These are phyloP conservation scores for Chironomus tepperi DNA, from an alignment of 1,140 invertebrate genomes.

Conservation along the genomic window DNA sequence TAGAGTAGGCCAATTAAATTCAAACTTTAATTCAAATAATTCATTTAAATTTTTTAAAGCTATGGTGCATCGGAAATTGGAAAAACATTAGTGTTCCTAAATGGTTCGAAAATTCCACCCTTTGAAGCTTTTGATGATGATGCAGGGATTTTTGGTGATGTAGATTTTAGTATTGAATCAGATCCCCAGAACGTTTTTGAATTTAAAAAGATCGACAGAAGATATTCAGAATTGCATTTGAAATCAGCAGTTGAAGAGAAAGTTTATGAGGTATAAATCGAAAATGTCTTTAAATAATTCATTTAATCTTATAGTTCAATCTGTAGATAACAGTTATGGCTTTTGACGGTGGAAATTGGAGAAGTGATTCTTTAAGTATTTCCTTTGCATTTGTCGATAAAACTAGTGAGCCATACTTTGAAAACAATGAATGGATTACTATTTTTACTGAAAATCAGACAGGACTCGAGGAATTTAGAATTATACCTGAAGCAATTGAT, in stretches of 20 bases:
- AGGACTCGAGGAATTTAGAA: constrained; percentile 34
- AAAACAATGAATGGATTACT: constrained; percentile 27
- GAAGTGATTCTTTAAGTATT: constrained; percentile 4
- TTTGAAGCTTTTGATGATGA: constrained; percentile 28
- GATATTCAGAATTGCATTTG: constrained; percentile 25
- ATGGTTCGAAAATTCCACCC: constrained; percentile 28
- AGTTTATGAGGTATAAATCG: constrained; percentile 18
- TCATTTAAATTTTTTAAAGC: constrained; percentile 15
- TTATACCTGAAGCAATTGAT: constrained; percentile 40
- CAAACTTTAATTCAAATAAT: constrained; percentile 4
- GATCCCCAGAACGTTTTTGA: constrained; percentile 27
- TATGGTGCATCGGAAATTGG: constrained; percentile 29
- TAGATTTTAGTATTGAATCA: constrained; percentile 25
- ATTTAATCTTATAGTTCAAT: too few relatives aligned
- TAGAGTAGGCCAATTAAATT: constrained; percentile 30
- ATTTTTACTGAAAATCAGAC: constrained; percentile 37
- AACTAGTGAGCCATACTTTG: constrained; percentile 38
- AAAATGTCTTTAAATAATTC: too few relatives aligned
- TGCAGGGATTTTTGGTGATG: constrained; percentile 28
- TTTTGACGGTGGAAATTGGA: constrained; percentile 26
- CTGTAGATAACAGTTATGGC: constrained; percentile 27
- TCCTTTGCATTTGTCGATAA: constrained; percentile 41
- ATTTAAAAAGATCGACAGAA: constrained; percentile 25
- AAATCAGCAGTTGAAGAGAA: constrained; percentile 6
- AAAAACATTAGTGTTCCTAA: constrained; percentile 29